Evolutionary conservation across 1,140 invertebrate species (phyloP), one percentile per base, ranked within the genome.

Genomic region (Drosophila ogumai): DNA sequence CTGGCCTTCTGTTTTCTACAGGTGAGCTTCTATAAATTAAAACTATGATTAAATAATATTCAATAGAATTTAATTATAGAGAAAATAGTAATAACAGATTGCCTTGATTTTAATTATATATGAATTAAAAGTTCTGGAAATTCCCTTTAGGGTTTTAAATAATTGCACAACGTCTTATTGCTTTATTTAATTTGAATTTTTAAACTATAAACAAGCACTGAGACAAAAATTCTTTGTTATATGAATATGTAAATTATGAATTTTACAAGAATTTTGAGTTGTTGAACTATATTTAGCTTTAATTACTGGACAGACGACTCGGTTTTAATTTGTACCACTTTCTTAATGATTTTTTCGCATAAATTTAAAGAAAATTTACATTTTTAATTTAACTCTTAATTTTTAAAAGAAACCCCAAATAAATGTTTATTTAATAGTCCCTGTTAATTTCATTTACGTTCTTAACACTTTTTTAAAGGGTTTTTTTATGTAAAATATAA

Each of bases 1-100:
- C 34, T 71, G 57, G 65, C 54, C 61, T 63, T 82, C 66, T 43
- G 40, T 38, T 61, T 36, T 1, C 1, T 75, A 57, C 64, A 47
- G 52, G 44, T 59, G n/a, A 17, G 34, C 28, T 64, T 68, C 58
- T 15, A 12, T 40, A 32, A 9, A 12, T 7, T 32, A 15, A 19
- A 41, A 63, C 34, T 38, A 57, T 57, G 9, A 7, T 25, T 43
- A n/a, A 25, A 10, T 12, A 25, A 38, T 40, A 17, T 4, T 13
- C 19, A 17, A 7, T 12, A 52, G 13, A 52, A 52, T 22, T 19
- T 19, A 19, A 19, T 22, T 54, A 22, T 22, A 22, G 0, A 6
- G 6, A 34, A 19, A 0, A 15, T 4, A 36, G 28, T 3, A 19
- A 2, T 19, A 19, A 6, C 6, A 34, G n/a, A 54, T 36, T 36